phyloP scores from a whole-genome alignment of 2,797 vertebrate genomes.

The Rhinichthys osculus region DNA sequence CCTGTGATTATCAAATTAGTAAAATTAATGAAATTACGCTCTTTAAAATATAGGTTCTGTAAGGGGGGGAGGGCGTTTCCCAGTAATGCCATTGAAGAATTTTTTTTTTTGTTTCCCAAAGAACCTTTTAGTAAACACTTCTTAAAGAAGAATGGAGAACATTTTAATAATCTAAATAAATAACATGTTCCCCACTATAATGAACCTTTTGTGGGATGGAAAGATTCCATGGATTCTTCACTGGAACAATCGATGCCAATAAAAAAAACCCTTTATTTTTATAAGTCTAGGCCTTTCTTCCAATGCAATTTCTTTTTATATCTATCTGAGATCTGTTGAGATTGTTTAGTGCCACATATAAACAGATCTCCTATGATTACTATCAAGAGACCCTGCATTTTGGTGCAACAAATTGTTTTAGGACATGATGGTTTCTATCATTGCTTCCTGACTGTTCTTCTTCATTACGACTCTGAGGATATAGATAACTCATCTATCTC shows the following conservation, averaged over 20 bases:
- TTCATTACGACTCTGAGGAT: constrained; percentile 34
- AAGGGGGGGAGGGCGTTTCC: background rate
- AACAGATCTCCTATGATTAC: background rate
- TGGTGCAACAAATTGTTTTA: background rate
- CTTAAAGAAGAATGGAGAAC: background rate
- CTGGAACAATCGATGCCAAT: background rate
- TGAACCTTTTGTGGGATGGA: background rate
- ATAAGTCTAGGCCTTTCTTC: background rate
- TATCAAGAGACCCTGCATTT: background rate
- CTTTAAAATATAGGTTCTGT: background rate
- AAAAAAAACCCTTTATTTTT: background rate
- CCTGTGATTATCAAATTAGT: background rate
- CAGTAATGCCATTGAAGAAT: background rate
- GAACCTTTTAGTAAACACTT: background rate
- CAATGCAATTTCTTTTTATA: background rate
- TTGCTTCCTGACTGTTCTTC: background rate
- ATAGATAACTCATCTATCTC: constrained; percentile 56
- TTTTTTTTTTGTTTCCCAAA: background rate
- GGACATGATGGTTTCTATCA: background rate
- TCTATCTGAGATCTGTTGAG: background rate
- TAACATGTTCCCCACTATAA: background rate
- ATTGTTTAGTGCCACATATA: background rate
- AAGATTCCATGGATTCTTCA: background rate
- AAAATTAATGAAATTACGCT: background rate
- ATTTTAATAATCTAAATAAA: background rate